Evolutionary conservation across 2,797 vertebrate species (phyloP), one percentile per base, ranked within the genome.

Genomic region (Squalus acanthias): DNA sequence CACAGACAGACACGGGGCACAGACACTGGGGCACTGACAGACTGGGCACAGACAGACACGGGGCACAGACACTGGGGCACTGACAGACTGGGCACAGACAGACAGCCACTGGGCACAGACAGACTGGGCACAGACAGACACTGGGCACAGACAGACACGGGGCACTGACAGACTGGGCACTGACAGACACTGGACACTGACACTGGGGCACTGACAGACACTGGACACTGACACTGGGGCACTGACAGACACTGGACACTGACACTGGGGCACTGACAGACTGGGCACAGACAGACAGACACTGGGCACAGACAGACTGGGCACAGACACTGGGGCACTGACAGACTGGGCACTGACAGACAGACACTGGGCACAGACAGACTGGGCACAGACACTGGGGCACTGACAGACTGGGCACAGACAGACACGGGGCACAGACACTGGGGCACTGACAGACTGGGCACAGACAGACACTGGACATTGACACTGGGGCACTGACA

Each of bases 131-230:
- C 20, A 0, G 0, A 33, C 15, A n/a, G n/a, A 53, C 26, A 39
- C 39, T 2, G n/a, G 6, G 13, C 60, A 60, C 12, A 0, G 24
- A 33, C 39, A 65, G 33, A 7, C 57, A 12, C 24, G 0, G 22
- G 0, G 22, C 8, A 10, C 7, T 39, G 26, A 46, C 50, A n/a
- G 76, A 39, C 0, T 70, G 65, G 72, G 29, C 50, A 92, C 69
- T 53, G n/a, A n/a, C n/a, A n/a, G 92, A 15, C 50, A 57, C 57
- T 3, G 67, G 67, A 13, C 63, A 87, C 70, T 96, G 96, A 60
- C 39, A 96, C 94, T 95, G 22, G 33, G 82, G 74, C 53, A 82
- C 70, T 74, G 96, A 96, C 96, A 72, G 69, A 65, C 93, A 91
- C 88, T 96, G 88, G 39, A 0, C 39, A 39, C 39, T 39, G 39